Evolutionary conservation across 2,113 vertebrate genomes (phyloP).

Genomic region (Hydrolagus affinis): DNA sequence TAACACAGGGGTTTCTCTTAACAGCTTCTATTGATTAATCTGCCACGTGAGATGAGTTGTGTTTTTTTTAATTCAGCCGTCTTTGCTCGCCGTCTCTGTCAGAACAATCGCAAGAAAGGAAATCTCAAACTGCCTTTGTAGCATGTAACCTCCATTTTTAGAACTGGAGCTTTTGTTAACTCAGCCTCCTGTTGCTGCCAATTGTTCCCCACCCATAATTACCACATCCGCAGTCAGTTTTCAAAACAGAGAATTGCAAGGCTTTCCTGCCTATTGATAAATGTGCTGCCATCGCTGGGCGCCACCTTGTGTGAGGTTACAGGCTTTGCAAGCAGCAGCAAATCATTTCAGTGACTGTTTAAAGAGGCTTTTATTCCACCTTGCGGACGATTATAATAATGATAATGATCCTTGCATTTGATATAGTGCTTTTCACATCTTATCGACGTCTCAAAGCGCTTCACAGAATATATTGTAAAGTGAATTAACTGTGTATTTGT

Average conservation of each 20-base stretch:
- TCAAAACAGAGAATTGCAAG: conserved; percentile 56
- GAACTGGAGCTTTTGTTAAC: conserved; percentile 78
- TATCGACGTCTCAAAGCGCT: too few relatives aligned
- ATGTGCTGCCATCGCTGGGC: conserved; percentile 25
- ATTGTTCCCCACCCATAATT: conserved; percentile 76
- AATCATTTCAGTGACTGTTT: neutral
- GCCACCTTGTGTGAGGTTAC: conserved; percentile 32
- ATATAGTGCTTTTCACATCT: too few relatives aligned
- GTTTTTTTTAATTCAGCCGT: neutral
- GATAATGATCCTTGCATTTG: too few relatives aligned
- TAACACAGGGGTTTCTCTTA: neutral
- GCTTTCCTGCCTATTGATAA: conserved; percentile 43
- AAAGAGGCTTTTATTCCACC: neutral
- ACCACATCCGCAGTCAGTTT: conserved; percentile 65
- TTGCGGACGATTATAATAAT: too few relatives aligned
- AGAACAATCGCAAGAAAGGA: conserved; percentile 87
- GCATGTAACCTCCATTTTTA: conserved; percentile 69
- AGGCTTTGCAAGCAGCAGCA: conserved; percentile 15
- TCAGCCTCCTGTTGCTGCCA: conserved; percentile 64
- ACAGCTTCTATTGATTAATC: neutral
- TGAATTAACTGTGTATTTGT: too few relatives aligned
- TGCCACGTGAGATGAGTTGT: neutral
- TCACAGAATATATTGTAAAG: too few relatives aligned
- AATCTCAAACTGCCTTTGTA: conserved; percentile 63
- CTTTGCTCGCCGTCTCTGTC: conserved; percentile 54